Base-by-base conservation (phyloP, 1,140 invertebrate species). In the Phthorimaea operculella region DNA sequence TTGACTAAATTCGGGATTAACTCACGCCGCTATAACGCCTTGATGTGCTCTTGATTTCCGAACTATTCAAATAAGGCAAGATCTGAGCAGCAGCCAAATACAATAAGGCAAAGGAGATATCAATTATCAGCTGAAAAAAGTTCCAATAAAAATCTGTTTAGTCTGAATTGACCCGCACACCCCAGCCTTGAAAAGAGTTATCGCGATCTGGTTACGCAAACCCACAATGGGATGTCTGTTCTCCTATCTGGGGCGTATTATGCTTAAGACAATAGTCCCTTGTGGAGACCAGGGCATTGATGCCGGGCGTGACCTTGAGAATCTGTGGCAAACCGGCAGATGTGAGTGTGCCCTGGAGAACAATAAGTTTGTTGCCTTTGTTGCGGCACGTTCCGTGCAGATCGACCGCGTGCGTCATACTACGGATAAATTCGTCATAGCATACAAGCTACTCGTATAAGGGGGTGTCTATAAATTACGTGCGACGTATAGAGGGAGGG, bases 321-420 rank as follows among this genome's bases (percentile, higher is more conserved):
- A 39, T 39, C 36, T 39, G 21, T 28, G 21, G 21, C 21, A 28
- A 3, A 39, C 10, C 10, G 36, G 36, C 36, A 39, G 36, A 66
- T 60, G 64, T 51, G 44, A 55, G 55, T 59, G 57, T 55, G 61
- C 58, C 58, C 58, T 60, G 58, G 68, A 76, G 70, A 72, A 82
- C 72, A 79, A 82, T 79, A 69, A 67, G 59, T 64, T 36, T 55
- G 63, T 48, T 34, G 66, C 64, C 62, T 69, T 77, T 75, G 70
- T 73, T 68, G 52, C 50, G 62, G 52, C 71, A 75, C 69, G 77
- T 66, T 71, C 47, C 64, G 64, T 68, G 64, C 3, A 67, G 65
- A 72, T 67, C 62, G 52, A 65, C 50, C 68, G 74, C 66, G 67
- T 73, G 67, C 64, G 64, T 70, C 62, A 72, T 47, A 28, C 21